Conservation (phyloP, 2,797 vertebrate genomes). For the Salmo trutta region DNA sequence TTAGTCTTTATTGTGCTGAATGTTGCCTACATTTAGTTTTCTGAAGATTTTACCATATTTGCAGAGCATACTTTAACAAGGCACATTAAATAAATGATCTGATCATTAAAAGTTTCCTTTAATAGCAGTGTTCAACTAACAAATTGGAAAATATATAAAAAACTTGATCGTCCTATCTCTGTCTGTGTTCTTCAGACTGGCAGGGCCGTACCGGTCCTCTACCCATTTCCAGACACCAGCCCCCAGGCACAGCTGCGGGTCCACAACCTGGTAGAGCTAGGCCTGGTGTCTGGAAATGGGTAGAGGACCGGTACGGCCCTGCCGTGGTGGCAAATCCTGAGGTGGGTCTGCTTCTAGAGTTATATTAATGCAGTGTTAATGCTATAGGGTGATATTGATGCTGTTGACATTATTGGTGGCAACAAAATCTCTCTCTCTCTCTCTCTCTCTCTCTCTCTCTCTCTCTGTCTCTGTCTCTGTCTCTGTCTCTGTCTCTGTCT, state of each 20-base stretch:
- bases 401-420: not conserved
- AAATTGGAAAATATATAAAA: conserved; percentile 13
- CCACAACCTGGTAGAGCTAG: conserved; percentile 84
- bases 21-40: conserved; percentile 15
- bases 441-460: conserved; percentile 13
- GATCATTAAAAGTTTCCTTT: not conserved
- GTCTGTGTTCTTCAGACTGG: conserved; percentile 78
- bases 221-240: too few species aligned
- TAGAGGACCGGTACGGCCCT: conserved; percentile 97
- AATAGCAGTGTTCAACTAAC: conserved; percentile 4
- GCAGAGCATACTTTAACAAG: not conserved
- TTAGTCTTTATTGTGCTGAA: not conserved
- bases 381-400: too few species aligned
- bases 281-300: conserved; percentile 84
- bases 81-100: not conserved
- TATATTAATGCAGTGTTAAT: not conserved
- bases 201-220: too few species aligned
- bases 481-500: rapidly evolving
- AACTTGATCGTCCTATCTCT: not conserved
- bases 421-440: not conserved
- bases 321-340: conserved; percentile 91
- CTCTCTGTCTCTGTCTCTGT: too few species aligned
- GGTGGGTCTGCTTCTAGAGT: conserved; percentile 70
- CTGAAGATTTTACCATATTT: not conserved
- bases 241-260: conserved; percentile 83